Evolutionary conservation across 2,113 vertebrate genomes (phyloP).

Genomic region (Chionomys nivalis): DNA sequence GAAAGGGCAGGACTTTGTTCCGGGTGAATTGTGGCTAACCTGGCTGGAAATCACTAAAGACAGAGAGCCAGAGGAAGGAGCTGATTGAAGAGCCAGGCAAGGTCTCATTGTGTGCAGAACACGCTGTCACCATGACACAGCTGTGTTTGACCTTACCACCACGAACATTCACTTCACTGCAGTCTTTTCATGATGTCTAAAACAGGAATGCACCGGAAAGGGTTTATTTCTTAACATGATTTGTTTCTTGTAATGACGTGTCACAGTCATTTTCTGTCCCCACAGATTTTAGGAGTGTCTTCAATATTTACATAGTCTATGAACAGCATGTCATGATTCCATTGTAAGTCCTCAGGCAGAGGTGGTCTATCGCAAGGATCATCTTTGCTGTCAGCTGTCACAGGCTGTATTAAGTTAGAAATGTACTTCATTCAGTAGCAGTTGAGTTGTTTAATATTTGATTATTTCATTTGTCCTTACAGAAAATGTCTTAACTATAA

Average conservation of each 20-base stretch:
- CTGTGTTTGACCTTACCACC: conserved; percentile 75
- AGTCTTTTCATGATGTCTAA: conserved; percentile 81
- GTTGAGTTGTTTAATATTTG: conserved; percentile 88
- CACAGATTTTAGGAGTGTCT: conserved; percentile 87
- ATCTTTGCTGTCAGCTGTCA: conserved; percentile 86
- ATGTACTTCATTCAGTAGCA: conserved; percentile 93
- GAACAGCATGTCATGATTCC: conserved; percentile 81
- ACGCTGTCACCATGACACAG: conserved; percentile 89
- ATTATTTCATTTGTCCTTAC: conserved; percentile 90
- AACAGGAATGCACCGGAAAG: background rate
- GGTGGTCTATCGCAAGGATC: conserved; percentile 85
- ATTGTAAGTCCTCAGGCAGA: conserved; percentile 86
- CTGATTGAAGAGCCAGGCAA: conserved; percentile 94
- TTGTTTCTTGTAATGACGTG: no score
- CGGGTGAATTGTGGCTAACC: conserved; percentile 97
- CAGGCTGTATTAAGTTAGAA: conserved; percentile 88
- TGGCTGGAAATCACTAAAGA: conserved; percentile 96
- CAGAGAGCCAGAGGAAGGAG: conserved; percentile 96
- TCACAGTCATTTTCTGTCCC: conserved; percentile 82
- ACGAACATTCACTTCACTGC: conserved; percentile 90
- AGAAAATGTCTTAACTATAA: conserved; percentile 91
- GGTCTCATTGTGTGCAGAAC: conserved; percentile 90
- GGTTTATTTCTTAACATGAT: background rate
- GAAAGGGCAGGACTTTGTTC: conserved; percentile 98
- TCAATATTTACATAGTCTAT: conserved; percentile 90